These are phyloP conservation scores for Gymnoscelis rufifasciata DNA, from an alignment of 2,888 invertebrate genomes.

Conservation along the genomic window DNA sequence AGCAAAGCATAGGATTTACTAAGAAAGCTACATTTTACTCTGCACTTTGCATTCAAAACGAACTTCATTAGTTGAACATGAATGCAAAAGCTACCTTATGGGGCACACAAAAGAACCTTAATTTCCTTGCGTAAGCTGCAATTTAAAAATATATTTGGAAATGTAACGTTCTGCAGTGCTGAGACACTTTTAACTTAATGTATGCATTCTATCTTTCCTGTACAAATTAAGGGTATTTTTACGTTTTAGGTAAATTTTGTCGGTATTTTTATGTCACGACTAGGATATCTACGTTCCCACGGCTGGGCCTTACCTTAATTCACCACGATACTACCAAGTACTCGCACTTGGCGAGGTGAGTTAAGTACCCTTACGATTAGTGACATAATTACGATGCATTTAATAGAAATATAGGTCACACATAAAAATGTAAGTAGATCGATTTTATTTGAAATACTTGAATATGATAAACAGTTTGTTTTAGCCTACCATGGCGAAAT, in stretches of 20 bases:
- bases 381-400: too few relatives aligned
- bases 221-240: not conserved
- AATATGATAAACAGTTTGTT: too few relatives aligned
- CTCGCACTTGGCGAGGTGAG: too few relatives aligned
- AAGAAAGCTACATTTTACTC: constrained; percentile 23
- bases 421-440: too few relatives aligned
- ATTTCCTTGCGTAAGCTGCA: constrained; percentile 11
- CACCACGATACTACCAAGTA: too few relatives aligned
- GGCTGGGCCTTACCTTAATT: too few relatives aligned
- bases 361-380: too few relatives aligned
- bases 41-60: constrained; percentile 24
- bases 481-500: too few relatives aligned
- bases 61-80: constrained; percentile 25
- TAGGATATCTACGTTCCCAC: too few relatives aligned
- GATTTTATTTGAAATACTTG: too few relatives aligned
- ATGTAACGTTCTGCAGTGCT: constrained; percentile 8
- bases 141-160: constrained; percentile 15
- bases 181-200: constrained; percentile 4
- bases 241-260: not conserved
- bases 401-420: too few relatives aligned
- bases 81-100: constrained; percentile 20
- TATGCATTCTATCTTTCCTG: not conserved
- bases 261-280: too few relatives aligned
- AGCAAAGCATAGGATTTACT: constrained; percentile 18
- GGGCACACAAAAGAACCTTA: constrained; percentile 15